Percentiles rank a stretch among this genome's conserved stretches.
Evolutionary conservation across 2,888 invertebrate genomes (phyloP).

Genomic region (Thyatira batis): DNA sequence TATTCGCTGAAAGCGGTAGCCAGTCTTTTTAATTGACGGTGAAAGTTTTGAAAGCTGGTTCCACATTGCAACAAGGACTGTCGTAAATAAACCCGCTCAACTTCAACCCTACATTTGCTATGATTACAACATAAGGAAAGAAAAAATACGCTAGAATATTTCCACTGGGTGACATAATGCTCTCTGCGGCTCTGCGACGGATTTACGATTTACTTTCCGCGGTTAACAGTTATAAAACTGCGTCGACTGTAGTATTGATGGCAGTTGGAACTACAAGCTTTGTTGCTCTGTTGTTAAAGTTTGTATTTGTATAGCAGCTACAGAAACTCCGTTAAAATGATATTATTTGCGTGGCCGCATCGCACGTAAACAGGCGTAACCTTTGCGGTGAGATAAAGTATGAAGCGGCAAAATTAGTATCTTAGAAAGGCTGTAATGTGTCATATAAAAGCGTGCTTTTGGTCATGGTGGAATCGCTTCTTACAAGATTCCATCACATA

Average conservation of each 20-base stretch:
- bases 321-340: conserved; percentile 45
- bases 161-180: conserved; percentile 54
- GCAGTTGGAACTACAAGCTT: conserved; percentile 16
- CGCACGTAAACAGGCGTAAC: conserved; percentile 46
- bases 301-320: conserved; percentile 19
- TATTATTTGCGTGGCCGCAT: conserved; percentile 64
- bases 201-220: conserved; percentile 63
- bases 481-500: too few relatives aligned
- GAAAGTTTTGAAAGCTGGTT: conserved; percentile 64
- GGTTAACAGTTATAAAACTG: conserved; percentile 56
- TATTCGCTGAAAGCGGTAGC: conserved; percentile 41
- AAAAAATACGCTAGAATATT: conserved; percentile 37
- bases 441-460: conserved; percentile 28
- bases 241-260: conserved; percentile 19
- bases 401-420: conserved; percentile 43
- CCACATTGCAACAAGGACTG: conserved; percentile 42
- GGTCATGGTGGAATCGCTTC: conserved; percentile 16
- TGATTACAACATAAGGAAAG: conserved; percentile 1
- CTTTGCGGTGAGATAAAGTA: conserved; percentile 46
- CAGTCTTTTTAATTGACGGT: conserved; percentile 57
- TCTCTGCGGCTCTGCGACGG: conserved; percentile 38
- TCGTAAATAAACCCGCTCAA: not conserved
- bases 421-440: conserved; percentile 22
- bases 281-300: conserved; percentile 19
- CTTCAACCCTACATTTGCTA: not conserved